Evolutionary conservation across 2,113 vertebrate genomes (phyloP).

Genomic region (Gracilinanus agilis): DNA sequence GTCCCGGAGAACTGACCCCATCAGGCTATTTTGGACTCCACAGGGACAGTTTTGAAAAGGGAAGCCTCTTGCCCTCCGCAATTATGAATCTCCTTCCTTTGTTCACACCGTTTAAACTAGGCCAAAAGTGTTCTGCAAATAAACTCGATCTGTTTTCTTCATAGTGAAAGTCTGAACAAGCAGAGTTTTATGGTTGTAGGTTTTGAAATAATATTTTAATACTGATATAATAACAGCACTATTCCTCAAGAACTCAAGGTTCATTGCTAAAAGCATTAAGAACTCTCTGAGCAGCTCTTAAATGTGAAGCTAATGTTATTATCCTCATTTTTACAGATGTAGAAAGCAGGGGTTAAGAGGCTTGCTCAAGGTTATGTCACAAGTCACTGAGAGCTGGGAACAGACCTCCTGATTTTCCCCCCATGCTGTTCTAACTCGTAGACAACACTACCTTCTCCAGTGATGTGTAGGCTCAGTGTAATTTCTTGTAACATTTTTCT

Average conservation of each 20-base stretch:
- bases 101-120: conserved; percentile 51
- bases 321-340: not conserved
- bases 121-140: conserved; percentile 8
- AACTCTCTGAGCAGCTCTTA: conserved; percentile 19
- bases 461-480: not conserved
- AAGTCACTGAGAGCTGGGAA: not conserved
- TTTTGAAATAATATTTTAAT: conserved; percentile 55
- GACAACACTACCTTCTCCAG: not conserved
- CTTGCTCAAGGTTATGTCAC: not conserved
- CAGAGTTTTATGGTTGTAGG: conserved; percentile 35
- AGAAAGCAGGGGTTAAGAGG: not conserved
- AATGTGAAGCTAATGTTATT: conserved; percentile 41
- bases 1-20: not conserved
- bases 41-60: conserved; percentile 26
- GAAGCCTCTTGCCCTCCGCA: conserved; percentile 51
- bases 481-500: conserved; percentile 1
- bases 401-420: not conserved
- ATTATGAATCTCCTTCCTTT: conserved; percentile 44
- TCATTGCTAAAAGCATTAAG: not conserved
- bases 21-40: conserved; percentile 50
- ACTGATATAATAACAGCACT: not conserved
- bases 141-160: conserved; percentile 1
- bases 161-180: conserved; percentile 61
- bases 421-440: not conserved
- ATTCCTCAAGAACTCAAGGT: not conserved